Evolutionary conservation across 2,113 vertebrate species (phyloP).

Genomic region (Chionis minor): DNA sequence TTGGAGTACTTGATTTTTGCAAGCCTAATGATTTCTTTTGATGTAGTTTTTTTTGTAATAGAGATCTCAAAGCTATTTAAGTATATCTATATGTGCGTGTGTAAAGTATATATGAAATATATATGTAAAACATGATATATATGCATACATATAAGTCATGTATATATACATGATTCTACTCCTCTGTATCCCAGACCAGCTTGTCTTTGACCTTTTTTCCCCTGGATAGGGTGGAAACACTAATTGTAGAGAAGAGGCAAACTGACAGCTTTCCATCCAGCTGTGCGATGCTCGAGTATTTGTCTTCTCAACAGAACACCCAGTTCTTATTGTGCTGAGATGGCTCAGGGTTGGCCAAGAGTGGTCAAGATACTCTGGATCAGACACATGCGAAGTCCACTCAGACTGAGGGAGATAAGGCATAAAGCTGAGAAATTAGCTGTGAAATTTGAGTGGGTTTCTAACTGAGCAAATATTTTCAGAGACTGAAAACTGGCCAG

Average conservation of each 20-base stretch:
- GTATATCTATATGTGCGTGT: accelerated
- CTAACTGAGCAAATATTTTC: neutral
- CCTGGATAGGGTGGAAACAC: neutral
- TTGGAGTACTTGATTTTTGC: neutral
- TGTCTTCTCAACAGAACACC: neutral
- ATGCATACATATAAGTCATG: neutral
- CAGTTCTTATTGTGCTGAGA: accelerated
- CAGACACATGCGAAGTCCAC: neutral
- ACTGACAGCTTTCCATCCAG: neutral
- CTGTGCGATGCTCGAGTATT: neutral
- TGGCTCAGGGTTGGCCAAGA: neutral
- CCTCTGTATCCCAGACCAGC: neutral
- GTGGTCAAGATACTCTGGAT: neutral
- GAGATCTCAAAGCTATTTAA: neutral
- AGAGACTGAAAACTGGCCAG: neutral
- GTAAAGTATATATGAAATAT: neutral
- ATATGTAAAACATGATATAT: neutral
- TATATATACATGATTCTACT: neutral
- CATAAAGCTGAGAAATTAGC: neutral
- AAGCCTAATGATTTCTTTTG: neutral
- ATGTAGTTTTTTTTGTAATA: neutral
- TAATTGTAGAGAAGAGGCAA: neutral
- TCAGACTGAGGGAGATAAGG: neutral
- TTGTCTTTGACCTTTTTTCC: neutral
- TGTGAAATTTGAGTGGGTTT: neutral